Base-by-base conservation (phyloP, 2,888 invertebrate genomes). In the Boloria selene region DNA sequence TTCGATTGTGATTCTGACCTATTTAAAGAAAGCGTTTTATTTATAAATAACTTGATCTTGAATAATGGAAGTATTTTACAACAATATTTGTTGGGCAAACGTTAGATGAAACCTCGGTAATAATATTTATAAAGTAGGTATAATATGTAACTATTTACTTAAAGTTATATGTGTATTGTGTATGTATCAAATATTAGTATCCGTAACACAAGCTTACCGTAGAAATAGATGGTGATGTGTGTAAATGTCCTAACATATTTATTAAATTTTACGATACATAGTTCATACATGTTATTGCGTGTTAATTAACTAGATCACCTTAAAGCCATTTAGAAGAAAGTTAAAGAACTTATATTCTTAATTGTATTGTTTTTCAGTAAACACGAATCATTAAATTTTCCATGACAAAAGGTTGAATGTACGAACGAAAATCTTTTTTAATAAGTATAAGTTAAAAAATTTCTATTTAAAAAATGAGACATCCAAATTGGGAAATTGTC, bases 1-100 rank as follows among this genome's bases (percentile, higher is more conserved):
- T 85, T 89, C 4, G 81, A 74, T n/a, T 83, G 79, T 45, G 82
- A 72, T 68, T 88, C 88, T 50, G 78, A 78, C 61, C 86, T 88
- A 66, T 59, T 31, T 49, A 2, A 49, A 3, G n/a, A 5, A 56
- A 45, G 26, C 4, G 26, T 45, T 56, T 22, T 2, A 13, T 17
- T 10, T 45, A 17, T 45, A 22, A 17, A 56, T 22, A 22, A 22
- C 2, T 22, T 22, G 3, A 22, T 22, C 22, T 22, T 22, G 22
- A 22, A 22, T 22, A 22, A 22, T 56, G 18, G 45, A 13, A 56
- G 22, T 4, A 6, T 26, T 45, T 56, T 14, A 55, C 14, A 22
- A 47, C 22, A 42, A 63, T 26, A 44, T 2, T n/a, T 17, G 3
- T 22, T 22, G 22, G 22, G 22, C 3, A 22, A 22, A 22, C 22